Conservation (phyloP, 2,797 vertebrate species). For the Nannoperca australis region DNA sequence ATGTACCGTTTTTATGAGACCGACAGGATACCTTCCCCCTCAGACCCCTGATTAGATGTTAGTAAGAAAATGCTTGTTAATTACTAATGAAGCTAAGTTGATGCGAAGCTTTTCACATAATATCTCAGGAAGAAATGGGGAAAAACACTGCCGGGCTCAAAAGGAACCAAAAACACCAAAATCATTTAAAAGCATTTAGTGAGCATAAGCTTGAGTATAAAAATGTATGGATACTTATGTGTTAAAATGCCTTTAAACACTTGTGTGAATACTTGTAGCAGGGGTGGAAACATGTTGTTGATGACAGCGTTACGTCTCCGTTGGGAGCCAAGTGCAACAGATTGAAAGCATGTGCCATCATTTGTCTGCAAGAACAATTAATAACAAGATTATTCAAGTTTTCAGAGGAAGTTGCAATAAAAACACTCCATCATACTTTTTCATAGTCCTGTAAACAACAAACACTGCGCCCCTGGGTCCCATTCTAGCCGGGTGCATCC, state of each 20-base stretch:
- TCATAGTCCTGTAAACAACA: slow-evolving; percentile 72
- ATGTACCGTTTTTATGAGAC: slow-evolving; percentile 27
- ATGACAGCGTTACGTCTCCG: slow-evolving; percentile 18
- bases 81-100: slow-evolving; percentile 25
- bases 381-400: slow-evolving; percentile 80
- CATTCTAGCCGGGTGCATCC: slow-evolving; percentile 31
- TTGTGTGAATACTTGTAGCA: slow-evolving; percentile 46
- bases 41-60: slow-evolving; percentile 24
- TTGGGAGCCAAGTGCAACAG: slow-evolving; percentile 59
- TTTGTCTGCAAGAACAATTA: slow-evolving; percentile 60
- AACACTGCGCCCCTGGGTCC: slow-evolving; percentile 54
- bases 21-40: not conserved
- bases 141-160: slow-evolving; percentile 50
- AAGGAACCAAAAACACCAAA: slow-evolving; percentile 14
- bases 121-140: slow-evolving; percentile 2
- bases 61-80: slow-evolving; percentile 56
- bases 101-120: slow-evolving; percentile 26
- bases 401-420: slow-evolving; percentile 70
- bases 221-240: slow-evolving; percentile 8
- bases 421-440: slow-evolving; percentile 52
- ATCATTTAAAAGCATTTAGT: slow-evolving; percentile 18
- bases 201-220: slow-evolving; percentile 36
- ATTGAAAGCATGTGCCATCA: slow-evolving; percentile 69
- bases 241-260: slow-evolving; percentile 53
- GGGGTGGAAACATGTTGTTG: slow-evolving; percentile 5